phyloP scores from a whole-genome alignment of 1,140 invertebrate genomes.

The Diachasma alloeum region DNA sequence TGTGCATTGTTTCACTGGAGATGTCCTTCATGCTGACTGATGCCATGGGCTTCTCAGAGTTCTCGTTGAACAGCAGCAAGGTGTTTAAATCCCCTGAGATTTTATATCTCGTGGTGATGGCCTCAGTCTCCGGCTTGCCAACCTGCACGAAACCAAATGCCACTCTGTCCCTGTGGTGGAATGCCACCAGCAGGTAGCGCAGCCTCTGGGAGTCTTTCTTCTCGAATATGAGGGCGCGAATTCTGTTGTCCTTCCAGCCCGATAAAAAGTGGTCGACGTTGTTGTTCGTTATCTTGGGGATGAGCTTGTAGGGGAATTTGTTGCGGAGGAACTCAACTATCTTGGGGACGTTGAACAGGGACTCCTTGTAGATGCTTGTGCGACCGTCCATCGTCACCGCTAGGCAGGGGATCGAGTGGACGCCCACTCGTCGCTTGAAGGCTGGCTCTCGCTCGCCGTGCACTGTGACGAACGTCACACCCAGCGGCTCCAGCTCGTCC shows the following conservation, averaged over 20 bases:
- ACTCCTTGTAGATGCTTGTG: conserved; percentile 81
- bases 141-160: conserved; percentile 87
- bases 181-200: conserved; percentile 88
- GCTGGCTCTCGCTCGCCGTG: conserved; percentile 83
- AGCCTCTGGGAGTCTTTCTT: conserved; percentile 78
- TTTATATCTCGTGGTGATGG: conserved; percentile 75
- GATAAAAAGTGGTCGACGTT: conserved; percentile 82
- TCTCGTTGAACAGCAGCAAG: conserved; percentile 91
- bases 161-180: conserved; percentile 83
- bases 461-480: conserved; percentile 78
- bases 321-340: conserved; percentile 86
- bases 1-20: conserved; percentile 84
- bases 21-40: conserved; percentile 88
- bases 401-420: conserved; percentile 82
- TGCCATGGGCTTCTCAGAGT: conserved; percentile 80
- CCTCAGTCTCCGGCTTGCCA: conserved; percentile 73
- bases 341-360: conserved; percentile 78
- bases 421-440: conserved; percentile 79
- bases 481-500: conserved; percentile 83
- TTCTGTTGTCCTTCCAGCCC: conserved; percentile 91
- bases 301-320: conserved; percentile 84
- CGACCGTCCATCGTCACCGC: conserved; percentile 84
- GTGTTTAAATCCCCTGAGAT: conserved; percentile 83
- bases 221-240: conserved; percentile 89
- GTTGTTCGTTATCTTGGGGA: conserved; percentile 74